Evolutionary conservation across 2,113 vertebrate species (phyloP).

Genomic region (Menidia beryllina): DNA sequence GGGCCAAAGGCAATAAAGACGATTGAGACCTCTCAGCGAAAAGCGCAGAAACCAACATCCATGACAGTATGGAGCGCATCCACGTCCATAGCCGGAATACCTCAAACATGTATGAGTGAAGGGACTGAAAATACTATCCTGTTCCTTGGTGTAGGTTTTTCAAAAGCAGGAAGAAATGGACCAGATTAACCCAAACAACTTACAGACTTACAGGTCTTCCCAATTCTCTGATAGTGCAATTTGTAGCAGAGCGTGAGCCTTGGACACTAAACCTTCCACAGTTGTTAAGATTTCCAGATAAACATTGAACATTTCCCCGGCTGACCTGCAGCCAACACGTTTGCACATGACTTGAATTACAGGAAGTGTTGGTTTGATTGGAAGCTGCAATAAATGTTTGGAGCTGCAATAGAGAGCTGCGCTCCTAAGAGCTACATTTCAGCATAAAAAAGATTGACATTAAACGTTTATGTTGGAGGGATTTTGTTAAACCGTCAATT

Average conservation of each 20-base stretch:
- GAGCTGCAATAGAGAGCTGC: neutral
- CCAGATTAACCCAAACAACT: neutral
- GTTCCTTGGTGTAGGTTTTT: neutral
- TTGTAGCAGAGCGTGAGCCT: neutral
- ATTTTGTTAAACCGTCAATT: constrained; percentile 24
- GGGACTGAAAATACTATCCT: too few species aligned
- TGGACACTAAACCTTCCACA: neutral
- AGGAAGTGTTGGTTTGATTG: neutral
- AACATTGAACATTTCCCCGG: neutral
- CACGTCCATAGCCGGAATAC: too few species aligned
- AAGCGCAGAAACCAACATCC: too few species aligned
- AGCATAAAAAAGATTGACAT: constrained; percentile 23
- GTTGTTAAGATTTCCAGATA: neutral
- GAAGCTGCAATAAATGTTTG: neutral
- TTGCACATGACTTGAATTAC: neutral
- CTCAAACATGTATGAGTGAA: neutral
- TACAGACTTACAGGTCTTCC: neutral
- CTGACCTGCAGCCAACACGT: neutral
- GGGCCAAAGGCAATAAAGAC: too few species aligned
- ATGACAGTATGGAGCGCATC: too few species aligned
- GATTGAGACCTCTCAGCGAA: too few species aligned
- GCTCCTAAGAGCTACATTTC: constrained; percentile 2
- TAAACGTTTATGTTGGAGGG: constrained; percentile 17
- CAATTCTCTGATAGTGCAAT: neutral
- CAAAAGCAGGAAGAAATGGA: neutral